Base-by-base conservation (phyloP, 2,888 invertebrate genomes). In the Vanessa cardui region DNA sequence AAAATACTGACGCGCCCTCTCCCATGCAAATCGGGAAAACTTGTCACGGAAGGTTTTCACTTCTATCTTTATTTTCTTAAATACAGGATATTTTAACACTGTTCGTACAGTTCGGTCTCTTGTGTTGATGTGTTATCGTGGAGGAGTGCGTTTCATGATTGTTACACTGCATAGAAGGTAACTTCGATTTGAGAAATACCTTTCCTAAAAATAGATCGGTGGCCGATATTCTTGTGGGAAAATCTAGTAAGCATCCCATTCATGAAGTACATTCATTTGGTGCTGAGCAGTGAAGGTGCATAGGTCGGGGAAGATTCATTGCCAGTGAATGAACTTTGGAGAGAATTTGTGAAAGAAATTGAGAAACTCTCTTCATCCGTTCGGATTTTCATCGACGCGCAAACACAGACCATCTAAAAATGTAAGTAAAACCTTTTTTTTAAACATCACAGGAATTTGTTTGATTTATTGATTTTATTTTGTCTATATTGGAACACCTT, bases 1-100 rank as follows among this genome's bases (percentile, higher is more conserved):
- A 77, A 79, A 81, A 80, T 78, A 83, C 85, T 77, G 86, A 79
- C 86, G 91, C 92, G 91, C 91, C 92, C 91, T 91, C 92, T 92
- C 76, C 81, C 88, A 89, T 89, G 89, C 87, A 87, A 90, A 86
- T 85, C 80, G 86, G 83, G 80, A 90, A 91, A 88, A 88, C 79
- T 78, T 72, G 82, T 79, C 80, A 83, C 81, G 85, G 84, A 87
- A 90, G 88, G 89, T 88, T 91, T 88, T 86, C 86, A 81, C 81
- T 81, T 83, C 84, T 79, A 78, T 78, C 82, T 81, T 80, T 85
- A 86, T 87, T 87, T 88, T 87, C 83, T 77, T 80, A 82, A 84
- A 85, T 83, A 80, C 79, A 80, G 76, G 86, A 80, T 85, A 86
- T 84, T 82, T 81, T 77, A 79, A 73, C 77, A 79, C 76, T 77